These are phyloP conservation scores for Xylocopa sonorina DNA, from an alignment of 1,140 invertebrate genomes.

Conservation along the genomic window DNA sequence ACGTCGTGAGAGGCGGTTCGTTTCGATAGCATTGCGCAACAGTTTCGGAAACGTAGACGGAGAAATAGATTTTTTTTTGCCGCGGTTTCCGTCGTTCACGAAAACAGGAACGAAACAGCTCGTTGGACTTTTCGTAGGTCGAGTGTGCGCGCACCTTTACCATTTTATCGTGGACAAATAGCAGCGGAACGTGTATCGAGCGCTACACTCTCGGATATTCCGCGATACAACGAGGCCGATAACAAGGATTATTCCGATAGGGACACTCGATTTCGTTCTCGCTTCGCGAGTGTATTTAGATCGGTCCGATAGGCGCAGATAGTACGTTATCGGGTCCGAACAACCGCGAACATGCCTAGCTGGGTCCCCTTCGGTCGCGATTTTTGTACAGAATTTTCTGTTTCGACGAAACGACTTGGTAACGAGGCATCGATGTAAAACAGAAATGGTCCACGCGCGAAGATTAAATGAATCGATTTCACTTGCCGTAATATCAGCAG, in stretches of 20 bases:
- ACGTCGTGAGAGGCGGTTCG: too few relatives aligned
- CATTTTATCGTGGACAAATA: conserved; percentile 45
- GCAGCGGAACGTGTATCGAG: not conserved
- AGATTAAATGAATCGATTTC: too few relatives aligned
- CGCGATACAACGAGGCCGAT: not conserved
- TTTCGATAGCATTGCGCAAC: not conserved
- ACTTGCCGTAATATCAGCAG: too few relatives aligned
- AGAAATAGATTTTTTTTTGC: not conserved
- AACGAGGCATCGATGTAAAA: too few relatives aligned
- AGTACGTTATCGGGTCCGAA: conserved; percentile 17
- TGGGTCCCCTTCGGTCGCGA: not conserved
- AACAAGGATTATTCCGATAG: conserved; percentile 38
- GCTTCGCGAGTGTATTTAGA: conserved; percentile 2
- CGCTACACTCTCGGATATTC: conserved; percentile 2
- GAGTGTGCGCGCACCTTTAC: conserved; percentile 10
- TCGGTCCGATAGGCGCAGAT: conserved; percentile 10
- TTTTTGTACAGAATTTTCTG: not conserved
- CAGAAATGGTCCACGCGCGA: too few relatives aligned
- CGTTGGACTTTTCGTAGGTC: conserved; percentile 23
- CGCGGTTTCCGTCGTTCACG: conserved; percentile 8
- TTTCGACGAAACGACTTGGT: too few relatives aligned
- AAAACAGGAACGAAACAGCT: conserved; percentile 38
- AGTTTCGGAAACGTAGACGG: not conserved
- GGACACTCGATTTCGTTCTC: conserved; percentile 23
- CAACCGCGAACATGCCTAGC: not conserved